A percentile compares a stretch with the other conserved stretches of the same genome.
Conservation (phyloP, 1,140 invertebrate species). For the Plutomurus gul region DNA sequence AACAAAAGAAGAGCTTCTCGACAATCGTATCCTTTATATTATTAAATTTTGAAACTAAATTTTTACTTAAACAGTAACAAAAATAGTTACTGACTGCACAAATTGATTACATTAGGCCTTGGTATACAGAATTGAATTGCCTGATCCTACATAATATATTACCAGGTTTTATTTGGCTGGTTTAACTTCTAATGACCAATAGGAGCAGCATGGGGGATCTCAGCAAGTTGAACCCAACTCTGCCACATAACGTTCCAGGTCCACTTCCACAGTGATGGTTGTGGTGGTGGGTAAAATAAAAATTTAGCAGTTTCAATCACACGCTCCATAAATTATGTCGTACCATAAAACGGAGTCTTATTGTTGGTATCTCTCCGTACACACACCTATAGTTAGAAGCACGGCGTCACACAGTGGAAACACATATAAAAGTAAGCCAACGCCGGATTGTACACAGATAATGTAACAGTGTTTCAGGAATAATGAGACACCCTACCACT, state of each 20-base stretch:
- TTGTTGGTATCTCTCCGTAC: no score
- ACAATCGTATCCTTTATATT: no score
- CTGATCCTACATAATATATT: no score
- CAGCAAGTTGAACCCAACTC: not conserved
- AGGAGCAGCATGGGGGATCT: conserved; percentile 30
- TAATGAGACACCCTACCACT: conserved; percentile 25
- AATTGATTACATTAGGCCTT: no score
- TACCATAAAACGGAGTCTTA: not conserved
- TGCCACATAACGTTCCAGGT: conserved; percentile 27
- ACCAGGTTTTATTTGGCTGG: conserved; percentile 12
- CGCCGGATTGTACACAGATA: not conserved
- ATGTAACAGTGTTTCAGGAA: conserved; percentile 3
- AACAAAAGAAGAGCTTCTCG: no score
- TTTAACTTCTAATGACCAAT: conserved; percentile 14
- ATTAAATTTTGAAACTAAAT: no score
- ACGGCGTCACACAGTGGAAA: no score
- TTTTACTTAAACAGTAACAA: no score
- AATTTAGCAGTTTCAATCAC: conserved; percentile 31
- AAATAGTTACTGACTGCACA: no score
- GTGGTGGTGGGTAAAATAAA: conserved; percentile 5
- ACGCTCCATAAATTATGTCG: conserved; percentile 26
- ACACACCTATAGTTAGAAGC: no score
- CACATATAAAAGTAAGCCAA: not conserved
- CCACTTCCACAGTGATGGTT: not conserved
- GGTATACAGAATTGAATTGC: no score